phyloP scores from a whole-genome alignment of 2,797 vertebrate genomes.

The Podarcis siculus region DNA sequence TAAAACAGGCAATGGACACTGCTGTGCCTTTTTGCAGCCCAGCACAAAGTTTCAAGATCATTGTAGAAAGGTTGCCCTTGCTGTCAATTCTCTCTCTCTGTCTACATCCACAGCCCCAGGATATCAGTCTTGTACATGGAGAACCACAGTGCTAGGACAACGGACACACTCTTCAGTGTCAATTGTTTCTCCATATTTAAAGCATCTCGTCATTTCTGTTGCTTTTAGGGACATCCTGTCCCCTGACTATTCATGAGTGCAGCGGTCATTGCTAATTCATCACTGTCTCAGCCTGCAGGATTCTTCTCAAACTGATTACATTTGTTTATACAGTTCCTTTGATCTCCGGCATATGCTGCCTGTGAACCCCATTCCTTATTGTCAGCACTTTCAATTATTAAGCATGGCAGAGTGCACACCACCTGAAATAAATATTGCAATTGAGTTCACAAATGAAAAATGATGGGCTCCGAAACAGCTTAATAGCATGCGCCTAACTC shows the following conservation, averaged over 20 bases:
- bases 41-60: background rate
- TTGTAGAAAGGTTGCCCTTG: too few species aligned
- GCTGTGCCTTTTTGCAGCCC: background rate
- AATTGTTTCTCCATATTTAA: background rate
- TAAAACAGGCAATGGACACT: background rate
- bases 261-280: constrained; percentile 38
- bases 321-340: constrained; percentile 47
- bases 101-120: too few species aligned
- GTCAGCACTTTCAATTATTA: constrained; percentile 27
- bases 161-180: background rate
- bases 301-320: background rate
- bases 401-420: constrained; percentile 26
- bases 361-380: constrained; percentile 31
- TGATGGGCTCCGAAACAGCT: constrained; percentile 30
- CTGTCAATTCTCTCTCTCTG: background rate
- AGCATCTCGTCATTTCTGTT: constrained; percentile 3
- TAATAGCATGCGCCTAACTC: constrained; percentile 26
- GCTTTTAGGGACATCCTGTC: constrained; percentile 12
- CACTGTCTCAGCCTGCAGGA: constrained; percentile 9
- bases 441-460: constrained; percentile 55
- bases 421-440: constrained; percentile 29
- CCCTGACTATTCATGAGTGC: constrained; percentile 25
- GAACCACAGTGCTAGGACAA: background rate
- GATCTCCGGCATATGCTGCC: constrained; percentile 34
- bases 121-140: background rate